Percentiles rank a stretch among this genome's conserved stretches.
These are phyloP conservation scores for Esox masquinongy DNA, from an alignment of 2,797 vertebrate species.

Conservation along the genomic window DNA sequence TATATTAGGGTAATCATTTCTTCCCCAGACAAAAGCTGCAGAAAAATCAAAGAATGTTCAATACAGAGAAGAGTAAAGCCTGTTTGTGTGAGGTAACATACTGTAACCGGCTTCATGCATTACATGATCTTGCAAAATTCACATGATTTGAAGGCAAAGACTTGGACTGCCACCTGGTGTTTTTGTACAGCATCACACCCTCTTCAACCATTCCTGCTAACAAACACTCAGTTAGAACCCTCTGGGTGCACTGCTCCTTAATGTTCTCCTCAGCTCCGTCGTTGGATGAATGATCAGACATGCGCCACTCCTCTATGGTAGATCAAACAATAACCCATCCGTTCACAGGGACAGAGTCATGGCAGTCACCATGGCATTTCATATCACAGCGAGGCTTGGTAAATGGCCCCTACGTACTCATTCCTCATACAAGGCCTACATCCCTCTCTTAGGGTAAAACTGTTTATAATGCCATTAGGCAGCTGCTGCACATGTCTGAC, in stretches of 20 bases:
- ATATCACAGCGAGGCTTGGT: slow-evolving; percentile 22
- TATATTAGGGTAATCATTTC: slow-evolving; percentile 26
- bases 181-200: not conserved
- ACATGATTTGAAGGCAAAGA: slow-evolving; percentile 48
- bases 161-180: slow-evolving; percentile 73
- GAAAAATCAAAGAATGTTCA: slow-evolving; percentile 51
- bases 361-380: slow-evolving; percentile 30
- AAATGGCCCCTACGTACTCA: slow-evolving; percentile 28
- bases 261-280: slow-evolving; percentile 51
- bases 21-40: slow-evolving; percentile 43
- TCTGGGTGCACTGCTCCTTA: slow-evolving; percentile 42
- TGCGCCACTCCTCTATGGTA: slow-evolving; percentile 31
- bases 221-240: slow-evolving; percentile 12
- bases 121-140: slow-evolving; percentile 69
- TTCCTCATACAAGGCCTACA: slow-evolving; percentile 9
- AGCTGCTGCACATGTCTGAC: slow-evolving; percentile 54
- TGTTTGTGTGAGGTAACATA: slow-evolving; percentile 58
- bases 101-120: slow-evolving; percentile 65
- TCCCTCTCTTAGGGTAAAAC: slow-evolving; percentile 25
- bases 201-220: not conserved
- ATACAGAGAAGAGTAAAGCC: slow-evolving; percentile 49
- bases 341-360: slow-evolving; percentile 11
- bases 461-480: slow-evolving; percentile 25
- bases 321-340: slow-evolving; percentile 42
- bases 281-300: slow-evolving; percentile 48